phyloP scores from a whole-genome alignment of 2,113 vertebrate genomes.

The Callaeas wilsoni region DNA sequence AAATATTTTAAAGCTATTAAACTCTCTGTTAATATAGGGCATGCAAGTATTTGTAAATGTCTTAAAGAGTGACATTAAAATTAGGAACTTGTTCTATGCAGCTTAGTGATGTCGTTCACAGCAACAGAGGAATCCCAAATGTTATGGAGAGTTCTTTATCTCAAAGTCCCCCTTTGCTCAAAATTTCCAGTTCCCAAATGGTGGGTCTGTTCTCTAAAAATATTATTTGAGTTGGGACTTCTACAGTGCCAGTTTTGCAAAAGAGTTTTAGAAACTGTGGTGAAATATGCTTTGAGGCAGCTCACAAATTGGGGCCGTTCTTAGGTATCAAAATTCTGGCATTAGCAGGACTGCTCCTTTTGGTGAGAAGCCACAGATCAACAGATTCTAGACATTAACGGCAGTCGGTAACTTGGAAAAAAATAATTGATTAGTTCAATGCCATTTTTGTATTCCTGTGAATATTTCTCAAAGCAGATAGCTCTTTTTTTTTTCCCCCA shows the following conservation, averaged over 20 bases:
- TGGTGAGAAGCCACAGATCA: neutral
- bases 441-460: neutral
- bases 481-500: fast-evolving
- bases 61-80: neutral
- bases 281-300: neutral
- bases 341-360: neutral
- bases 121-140: neutral
- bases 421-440: neutral
- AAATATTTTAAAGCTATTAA: neutral
- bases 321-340: neutral
- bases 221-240: neutral
- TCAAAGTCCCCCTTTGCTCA: neutral
- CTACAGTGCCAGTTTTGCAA: neutral
- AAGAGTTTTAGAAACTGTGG: neutral
- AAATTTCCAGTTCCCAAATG: neutral
- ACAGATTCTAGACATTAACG: neutral
- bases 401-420: neutral
- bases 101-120: neutral
- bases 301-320: neutral
- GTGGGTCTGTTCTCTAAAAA: neutral
- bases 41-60: neutral
- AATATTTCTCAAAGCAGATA: neutral
- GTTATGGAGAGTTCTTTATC: neutral
- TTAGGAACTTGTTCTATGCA: neutral
- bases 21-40: neutral